Conservation (phyloP, 92 coral and sea anemone species). For the Bergia sp. region DNA sequence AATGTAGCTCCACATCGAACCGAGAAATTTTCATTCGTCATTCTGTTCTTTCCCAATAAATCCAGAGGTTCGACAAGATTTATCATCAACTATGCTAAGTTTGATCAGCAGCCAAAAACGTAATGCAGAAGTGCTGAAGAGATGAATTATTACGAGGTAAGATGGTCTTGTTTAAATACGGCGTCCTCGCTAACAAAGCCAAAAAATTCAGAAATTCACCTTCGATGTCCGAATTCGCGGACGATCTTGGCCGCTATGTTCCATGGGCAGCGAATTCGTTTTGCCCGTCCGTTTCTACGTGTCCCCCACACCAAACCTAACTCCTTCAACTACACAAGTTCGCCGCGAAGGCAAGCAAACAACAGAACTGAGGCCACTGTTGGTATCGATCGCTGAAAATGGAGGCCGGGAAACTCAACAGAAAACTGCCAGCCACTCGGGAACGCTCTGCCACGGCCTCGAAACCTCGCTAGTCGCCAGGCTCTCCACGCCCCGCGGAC, state of each 20-base stretch:
- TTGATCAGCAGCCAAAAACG: conserved; percentile 6
- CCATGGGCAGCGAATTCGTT: conserved; percentile 87
- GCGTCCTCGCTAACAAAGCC: conserved; percentile 92
- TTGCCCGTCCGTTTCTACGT: conserved; percentile 89
- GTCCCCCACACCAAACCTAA: conserved; percentile 69
- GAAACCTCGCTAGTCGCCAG: conserved; percentile 54
- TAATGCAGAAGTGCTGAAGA: conserved; percentile 26
- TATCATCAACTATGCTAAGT: neutral
- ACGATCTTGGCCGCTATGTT: conserved; percentile 95
- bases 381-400: conserved; percentile 80
- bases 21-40: conserved; percentile 3
- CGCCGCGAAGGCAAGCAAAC: conserved; percentile 74
- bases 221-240: conserved; percentile 90
- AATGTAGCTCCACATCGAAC: conserved; percentile 52
- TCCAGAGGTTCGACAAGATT: conserved; percentile 7
- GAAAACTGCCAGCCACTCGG: conserved; percentile 73
- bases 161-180: conserved; percentile 81
- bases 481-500: conserved; percentile 94
- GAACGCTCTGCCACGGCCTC: conserved; percentile 54
- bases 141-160: conserved; percentile 31
- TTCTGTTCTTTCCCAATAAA: conserved; percentile 18
- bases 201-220: conserved; percentile 76
- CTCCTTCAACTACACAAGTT: conserved; percentile 51
- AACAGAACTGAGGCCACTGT: conserved; percentile 83
- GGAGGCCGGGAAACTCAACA: conserved; percentile 83